Evolutionary conservation across 2,113 vertebrate genomes (phyloP), one percentile per base, ranked within the genome.

Genomic region (Oreocharis arfaki): DNA sequence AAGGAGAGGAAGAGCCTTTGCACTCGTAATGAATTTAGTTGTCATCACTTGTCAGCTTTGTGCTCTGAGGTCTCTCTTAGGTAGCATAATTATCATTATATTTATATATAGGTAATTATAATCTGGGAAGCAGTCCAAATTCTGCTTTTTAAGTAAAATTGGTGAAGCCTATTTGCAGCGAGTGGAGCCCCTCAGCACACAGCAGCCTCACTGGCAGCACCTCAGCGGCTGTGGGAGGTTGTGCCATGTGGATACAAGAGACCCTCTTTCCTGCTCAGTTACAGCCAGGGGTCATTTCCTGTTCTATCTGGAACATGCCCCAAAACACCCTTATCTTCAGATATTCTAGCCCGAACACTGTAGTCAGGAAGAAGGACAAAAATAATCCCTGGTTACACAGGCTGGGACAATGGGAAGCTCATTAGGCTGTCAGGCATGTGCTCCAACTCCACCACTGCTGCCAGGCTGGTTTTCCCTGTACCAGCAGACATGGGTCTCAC

Each of bases 21-120:
- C 53, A 50, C 67, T 92, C 50, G 61, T 80, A 94, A 91, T 94
- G 83, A 90, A 87, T 95, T 90, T 87, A 96, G 93, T 90, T 96
- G 90, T 94, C 94, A 96, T 96, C 94, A 47, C 93, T 89, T 96
- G 89, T 95, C 95, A 96, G 71, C 28, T 75, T 76, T 57, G 78
- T 50, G n/a, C 59, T 44, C 80, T 74, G 90, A 95, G 84, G 73
- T 84, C 78, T 89, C 17, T 11, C 57, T 88, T 87, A 84, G 78
- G 75, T 76, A 95, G 74, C 1, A 4, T 84, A 92, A 94, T 92
- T 94, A 92, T 47, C 46, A 65, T 93, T 95, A 6, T 91, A 91
- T 95, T 90, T 95, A 78, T 91, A 90, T 69, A 82, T 71, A 91
- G 65, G 88, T 93, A 96, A 96, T 97, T 97, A 88, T 47, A 60